Evolutionary conservation across 2,888 invertebrate species (phyloP).

Genomic region (Tridacna crocea): DNA sequence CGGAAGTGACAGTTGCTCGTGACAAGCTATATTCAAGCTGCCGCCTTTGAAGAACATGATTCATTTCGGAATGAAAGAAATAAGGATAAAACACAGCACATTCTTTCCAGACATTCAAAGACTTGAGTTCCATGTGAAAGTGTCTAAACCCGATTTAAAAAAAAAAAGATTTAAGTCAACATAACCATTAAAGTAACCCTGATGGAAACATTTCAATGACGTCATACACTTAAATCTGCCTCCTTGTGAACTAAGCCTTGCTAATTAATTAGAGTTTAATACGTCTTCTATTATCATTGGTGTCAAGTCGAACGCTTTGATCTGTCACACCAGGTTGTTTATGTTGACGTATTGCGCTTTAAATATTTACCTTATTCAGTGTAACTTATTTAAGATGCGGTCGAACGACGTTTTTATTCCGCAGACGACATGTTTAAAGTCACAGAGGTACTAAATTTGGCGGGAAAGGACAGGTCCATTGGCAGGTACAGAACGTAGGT

Average conservation of each 20-base stretch:
- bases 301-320: constrained; percentile 51
- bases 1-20: too few relatives aligned
- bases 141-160: too few relatives aligned
- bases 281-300: constrained; percentile 40
- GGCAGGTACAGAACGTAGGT: constrained; percentile 16
- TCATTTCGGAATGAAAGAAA: too few relatives aligned
- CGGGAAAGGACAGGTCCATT: constrained; percentile 21
- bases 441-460: constrained; percentile 31
- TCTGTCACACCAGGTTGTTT: constrained; percentile 51
- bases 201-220: not conserved
- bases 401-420: constrained; percentile 41
- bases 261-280: constrained; percentile 53
- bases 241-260: constrained; percentile 1
- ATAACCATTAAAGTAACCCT: too few relatives aligned
- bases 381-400: constrained; percentile 38
- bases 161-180: too few relatives aligned
- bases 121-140: too few relatives aligned
- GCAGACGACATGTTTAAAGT: constrained; percentile 26
- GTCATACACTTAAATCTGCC: constrained; percentile 7
- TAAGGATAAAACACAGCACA: too few relatives aligned
- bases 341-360: constrained; percentile 51
- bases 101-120: too few relatives aligned
- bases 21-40: too few relatives aligned
- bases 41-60: too few relatives aligned
- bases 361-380: constrained; percentile 47